phyloP scores from a whole-genome alignment of 2,888 invertebrate species.

The Thymelicus sylvestris region DNA sequence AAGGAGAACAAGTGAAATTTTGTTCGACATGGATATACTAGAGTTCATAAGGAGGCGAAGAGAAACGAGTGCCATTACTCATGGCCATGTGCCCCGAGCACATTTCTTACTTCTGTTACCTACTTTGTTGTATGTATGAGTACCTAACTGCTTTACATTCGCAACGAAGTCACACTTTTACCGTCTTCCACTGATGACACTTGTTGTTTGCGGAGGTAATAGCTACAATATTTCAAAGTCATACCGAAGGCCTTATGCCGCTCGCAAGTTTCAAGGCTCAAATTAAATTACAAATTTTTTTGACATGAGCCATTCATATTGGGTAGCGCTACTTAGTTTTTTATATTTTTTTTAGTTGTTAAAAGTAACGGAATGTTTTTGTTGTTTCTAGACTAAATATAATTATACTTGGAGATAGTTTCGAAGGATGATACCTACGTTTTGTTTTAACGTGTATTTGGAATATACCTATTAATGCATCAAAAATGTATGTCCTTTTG shows the following conservation, averaged over 20 bases:
- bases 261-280: neutral
- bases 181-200: conserved; percentile 54
- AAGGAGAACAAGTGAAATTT: conserved; percentile 68
- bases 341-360: neutral
- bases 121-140: conserved; percentile 47
- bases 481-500: too few relatives aligned
- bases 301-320: neutral
- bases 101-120: conserved; percentile 61
- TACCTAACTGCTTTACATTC: conserved; percentile 61
- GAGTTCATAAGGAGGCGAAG: conserved; percentile 73
- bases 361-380: neutral
- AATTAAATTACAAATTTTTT: conserved; percentile 15
- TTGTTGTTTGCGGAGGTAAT: conserved; percentile 57
- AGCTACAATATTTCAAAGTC: conserved; percentile 46
- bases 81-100: conserved; percentile 62
- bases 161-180: conserved; percentile 53
- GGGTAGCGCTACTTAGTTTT: neutral
- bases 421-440: too few relatives aligned
- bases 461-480: too few relatives aligned
- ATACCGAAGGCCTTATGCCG: conserved; percentile 10
- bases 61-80: conserved; percentile 73
- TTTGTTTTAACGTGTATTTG: too few relatives aligned
- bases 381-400: neutral
- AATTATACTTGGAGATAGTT: too few relatives aligned
- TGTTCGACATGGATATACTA: conserved; percentile 74